A percentile compares a stretch with the other conserved stretches of the same genome.
These are phyloP conservation scores for Hestina assimilis DNA, from an alignment of 1,140 invertebrate genomes.

Conservation along the genomic window DNA sequence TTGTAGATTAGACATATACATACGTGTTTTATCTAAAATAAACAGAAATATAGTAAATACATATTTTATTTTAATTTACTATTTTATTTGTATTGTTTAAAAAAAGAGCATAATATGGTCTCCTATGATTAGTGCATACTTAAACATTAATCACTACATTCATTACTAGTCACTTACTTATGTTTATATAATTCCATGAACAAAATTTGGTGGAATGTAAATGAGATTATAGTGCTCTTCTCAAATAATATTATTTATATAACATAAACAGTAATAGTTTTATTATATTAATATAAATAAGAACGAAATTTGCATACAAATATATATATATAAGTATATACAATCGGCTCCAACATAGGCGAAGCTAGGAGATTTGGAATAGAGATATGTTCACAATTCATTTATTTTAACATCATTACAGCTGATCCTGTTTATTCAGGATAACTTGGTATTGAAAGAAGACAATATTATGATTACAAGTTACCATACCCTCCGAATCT, in stretches of 20 bases:
- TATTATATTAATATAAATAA: constrained; percentile 6
- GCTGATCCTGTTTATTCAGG: neutral
- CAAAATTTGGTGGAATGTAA: constrained; percentile 25
- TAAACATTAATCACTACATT: constrained; percentile 7
- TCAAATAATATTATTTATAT: constrained; percentile 10
- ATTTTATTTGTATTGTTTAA: neutral
- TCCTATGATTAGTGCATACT: neutral
- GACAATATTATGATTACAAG: too few species aligned
- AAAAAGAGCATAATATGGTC: neutral
- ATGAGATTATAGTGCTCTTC: constrained; percentile 21
- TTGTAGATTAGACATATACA: too few species aligned
- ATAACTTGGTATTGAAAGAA: too few species aligned
- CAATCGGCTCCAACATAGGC: constrained; percentile 1
- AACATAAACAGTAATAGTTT: constrained; percentile 11
- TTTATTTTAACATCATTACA: neutral
- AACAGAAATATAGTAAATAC: too few species aligned
- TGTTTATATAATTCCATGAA: constrained; percentile 16
- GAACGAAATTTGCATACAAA: neutral
- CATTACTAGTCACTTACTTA: constrained; percentile 10
- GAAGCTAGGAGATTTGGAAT: neutral
- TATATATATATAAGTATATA: constrained; percentile 5
- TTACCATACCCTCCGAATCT: too few species aligned
- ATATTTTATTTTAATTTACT: too few species aligned
- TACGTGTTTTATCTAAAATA: too few species aligned
- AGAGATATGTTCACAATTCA: neutral